Percentiles rank a stretch among this genome's conserved stretches.
Conservation (phyloP, 2,888 invertebrate genomes). For the Chironomus tentans region DNA sequence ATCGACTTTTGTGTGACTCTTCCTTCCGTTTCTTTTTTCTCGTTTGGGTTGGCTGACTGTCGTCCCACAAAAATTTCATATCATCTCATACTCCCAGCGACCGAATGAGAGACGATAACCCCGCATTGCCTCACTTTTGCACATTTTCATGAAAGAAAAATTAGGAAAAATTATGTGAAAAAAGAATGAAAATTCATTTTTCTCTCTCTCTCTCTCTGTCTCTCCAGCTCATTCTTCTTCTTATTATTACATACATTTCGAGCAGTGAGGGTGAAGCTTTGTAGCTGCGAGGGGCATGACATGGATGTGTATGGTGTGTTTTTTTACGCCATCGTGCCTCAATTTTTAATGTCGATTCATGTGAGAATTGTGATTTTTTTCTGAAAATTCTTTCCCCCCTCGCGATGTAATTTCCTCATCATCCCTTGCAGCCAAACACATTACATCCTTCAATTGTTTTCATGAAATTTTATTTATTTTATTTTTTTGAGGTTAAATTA, state of each 20-base stretch:
- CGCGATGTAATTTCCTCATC: background rate
- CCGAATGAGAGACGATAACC: no score
- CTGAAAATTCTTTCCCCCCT: background rate
- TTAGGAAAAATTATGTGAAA: constrained; percentile 10
- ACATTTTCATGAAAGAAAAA: background rate
- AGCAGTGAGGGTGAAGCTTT: background rate
- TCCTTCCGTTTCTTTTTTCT: no score
- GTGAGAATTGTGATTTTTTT: background rate
- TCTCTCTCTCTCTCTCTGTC: background rate
- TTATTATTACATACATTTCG: no score
- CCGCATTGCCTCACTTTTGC: no score
- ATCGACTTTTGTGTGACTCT: no score
- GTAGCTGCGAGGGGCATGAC: background rate
- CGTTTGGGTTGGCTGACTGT: background rate
- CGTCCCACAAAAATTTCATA: background rate
- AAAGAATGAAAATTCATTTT: constrained; percentile 13
- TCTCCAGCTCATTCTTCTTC: no score
- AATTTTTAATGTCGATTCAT: background rate
- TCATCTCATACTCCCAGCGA: no score
- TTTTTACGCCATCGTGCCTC: background rate
- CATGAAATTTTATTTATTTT: background rate
- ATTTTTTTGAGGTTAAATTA: constrained; percentile 2
- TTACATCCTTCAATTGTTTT: constrained; percentile 1
- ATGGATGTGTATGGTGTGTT: background rate
- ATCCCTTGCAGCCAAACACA: background rate